A percentile compares a stretch with the other conserved stretches of the same genome.
Conservation (phyloP, 2,797 vertebrate genomes). For the Botia kubotai region DNA sequence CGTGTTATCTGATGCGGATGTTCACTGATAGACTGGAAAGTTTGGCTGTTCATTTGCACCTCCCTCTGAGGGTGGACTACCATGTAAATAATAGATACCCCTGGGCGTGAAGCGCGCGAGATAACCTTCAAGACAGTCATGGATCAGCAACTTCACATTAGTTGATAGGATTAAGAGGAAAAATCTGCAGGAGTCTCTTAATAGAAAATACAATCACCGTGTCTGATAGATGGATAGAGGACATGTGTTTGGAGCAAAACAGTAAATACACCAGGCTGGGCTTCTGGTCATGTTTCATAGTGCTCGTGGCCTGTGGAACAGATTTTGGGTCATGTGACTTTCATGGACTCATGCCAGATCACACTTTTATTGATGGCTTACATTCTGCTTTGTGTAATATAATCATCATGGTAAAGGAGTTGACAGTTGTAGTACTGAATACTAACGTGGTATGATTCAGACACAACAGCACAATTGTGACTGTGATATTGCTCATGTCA, state of each 20-base stretch:
- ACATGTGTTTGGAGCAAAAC: conserved; percentile 30
- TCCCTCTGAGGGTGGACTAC: conserved; percentile 73
- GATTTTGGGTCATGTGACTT: conserved; percentile 54
- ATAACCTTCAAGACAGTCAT: conserved; percentile 82
- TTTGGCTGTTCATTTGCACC: conserved; percentile 76
- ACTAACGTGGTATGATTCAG: no score
- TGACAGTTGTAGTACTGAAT: no score
- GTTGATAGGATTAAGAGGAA: conserved; percentile 82
- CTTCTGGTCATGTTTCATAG: conserved; percentile 64
- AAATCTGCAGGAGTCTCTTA: conserved; percentile 78
- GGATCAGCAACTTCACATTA: conserved; percentile 82
- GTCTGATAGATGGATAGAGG: conserved; percentile 68
- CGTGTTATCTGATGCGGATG: conserved; percentile 77
- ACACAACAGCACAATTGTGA: no score
- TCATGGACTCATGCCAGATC: background rate
- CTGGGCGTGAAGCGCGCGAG: conserved; percentile 78
- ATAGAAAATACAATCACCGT: conserved; percentile 74
- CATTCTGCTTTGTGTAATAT: background rate
- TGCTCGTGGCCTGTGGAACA: conserved; percentile 55
- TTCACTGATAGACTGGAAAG: conserved; percentile 76
- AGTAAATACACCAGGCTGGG: conserved; percentile 7
- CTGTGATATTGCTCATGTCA: no score
- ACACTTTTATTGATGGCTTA: background rate
- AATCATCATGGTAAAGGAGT: no score
- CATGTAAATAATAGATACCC: conserved; percentile 83